These are phyloP conservation scores for Strigops habroptila DNA, from an alignment of 2,113 vertebrate genomes.

Conservation along the genomic window DNA sequence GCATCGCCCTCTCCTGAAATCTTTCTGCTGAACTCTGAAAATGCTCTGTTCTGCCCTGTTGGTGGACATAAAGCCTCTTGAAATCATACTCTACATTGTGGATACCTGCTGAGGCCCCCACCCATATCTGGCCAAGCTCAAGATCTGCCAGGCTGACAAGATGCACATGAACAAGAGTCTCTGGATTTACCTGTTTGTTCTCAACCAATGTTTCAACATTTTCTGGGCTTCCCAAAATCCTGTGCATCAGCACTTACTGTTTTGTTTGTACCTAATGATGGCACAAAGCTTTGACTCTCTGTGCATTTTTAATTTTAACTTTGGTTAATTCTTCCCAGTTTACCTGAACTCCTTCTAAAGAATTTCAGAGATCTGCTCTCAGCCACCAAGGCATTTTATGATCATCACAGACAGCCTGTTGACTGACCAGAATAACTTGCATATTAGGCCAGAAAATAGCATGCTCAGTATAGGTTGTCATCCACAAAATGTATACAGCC, in stretches of 20 bases:
- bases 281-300: background rate
- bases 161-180: fast-evolving
- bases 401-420: background rate
- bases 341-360: background rate
- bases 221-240: background rate
- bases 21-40: background rate
- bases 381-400: background rate
- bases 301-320: background rate
- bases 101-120: background rate
- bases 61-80: background rate
- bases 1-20: background rate
- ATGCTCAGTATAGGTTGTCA: background rate
- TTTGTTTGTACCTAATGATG: background rate
- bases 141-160: background rate
- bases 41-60: background rate
- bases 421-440: background rate
- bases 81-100: background rate
- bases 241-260: background rate
- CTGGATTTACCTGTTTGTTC: background rate
- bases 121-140: background rate
- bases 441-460: background rate
- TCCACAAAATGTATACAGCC: background rate
- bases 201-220: background rate
- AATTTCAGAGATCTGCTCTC: background rate
- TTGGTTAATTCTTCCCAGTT: background rate